Base-by-base conservation (phyloP, 2,797 vertebrate genomes). In the Taenioides sp. region DNA sequence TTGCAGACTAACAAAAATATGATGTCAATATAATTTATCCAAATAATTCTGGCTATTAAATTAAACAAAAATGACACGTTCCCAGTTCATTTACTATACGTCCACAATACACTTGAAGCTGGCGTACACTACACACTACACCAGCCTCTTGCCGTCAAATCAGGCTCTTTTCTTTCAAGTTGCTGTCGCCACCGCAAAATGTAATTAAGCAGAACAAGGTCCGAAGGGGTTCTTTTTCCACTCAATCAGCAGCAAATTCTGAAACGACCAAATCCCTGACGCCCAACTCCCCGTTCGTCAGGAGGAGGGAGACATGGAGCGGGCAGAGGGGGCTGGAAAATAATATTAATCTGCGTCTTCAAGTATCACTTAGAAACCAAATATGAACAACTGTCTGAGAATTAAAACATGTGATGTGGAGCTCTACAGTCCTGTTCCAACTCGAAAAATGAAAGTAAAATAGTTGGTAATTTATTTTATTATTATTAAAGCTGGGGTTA, bases 131-230 rank as follows among this genome's bases (percentile, higher is more conserved):
- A 70, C 17, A 71, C 77, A 84, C 77, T 74, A 70, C 17, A 61
- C 65, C 68, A 74, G 66, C 54, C 74, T 62, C 34, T 47, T 65
- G 66, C 69, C 72, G 72, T 87, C 75, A 83, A 90, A 92, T 92
- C 87, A 87, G 86, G 82, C 89, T 77, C 89, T 91, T 84, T 90
- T 92, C 89, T 93, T 92, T 93, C 88, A 92, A 91, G 89, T 91
- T 91, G 88, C 86, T 80, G 86, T 87, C 78, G 82, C 84, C 82
- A 78, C 89, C 86, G 88, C 91, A 90, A 92, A 92, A 93, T 91
- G 92, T 95, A 94, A 94, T 95, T 93, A 94, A 94, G 89, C 88
- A 90, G 92, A 93, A 93, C 89, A 90, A 88, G 84, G 88, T 94
- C 90, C 85, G 74, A 89, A 83, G 84, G 90, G 86, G 84, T 83